Evolutionary conservation across 2,797 vertebrate species (phyloP), one percentile per base, ranked within the genome.

Genomic region (Megalops cyprinoides): DNA sequence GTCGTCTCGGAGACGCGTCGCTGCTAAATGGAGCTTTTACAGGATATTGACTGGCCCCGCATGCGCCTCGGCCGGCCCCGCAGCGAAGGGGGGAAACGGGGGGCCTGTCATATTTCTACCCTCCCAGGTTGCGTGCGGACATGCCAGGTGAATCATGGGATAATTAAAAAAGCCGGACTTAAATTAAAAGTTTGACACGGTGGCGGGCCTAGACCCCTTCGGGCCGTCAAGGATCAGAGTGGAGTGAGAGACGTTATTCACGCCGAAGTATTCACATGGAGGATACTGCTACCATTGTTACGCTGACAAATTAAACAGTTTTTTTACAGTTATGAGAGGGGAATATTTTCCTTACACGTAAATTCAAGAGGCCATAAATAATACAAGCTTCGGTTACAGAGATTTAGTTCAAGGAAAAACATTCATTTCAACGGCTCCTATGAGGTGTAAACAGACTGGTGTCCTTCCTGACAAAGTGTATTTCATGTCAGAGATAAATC

Each of bases 11-110:
- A 90, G 87, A 80, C 87, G 86, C 78, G 86, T 90, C 86, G 86
- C 84, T 89, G 89, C 90, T 96, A 94, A 96, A 96, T 94, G 92
- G 92, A 95, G 94, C 86, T 83, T 51, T 96, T 94, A 92, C 92
- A 87, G 91, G 89, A 91, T 94, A 96, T 94, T 93, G 95, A 96
- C 93, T 92, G 90, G 89, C 88, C 89, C 4, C 85, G 87, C 87
- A 87, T 89, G 88, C 94, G 90, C 93, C 90, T 94, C 81, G 86
- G 86, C 85, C 81, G 91, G 90, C 82, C 90, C 88, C 90, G 90
- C 86, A 89, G 93, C 93, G 89, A 92, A 92, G 90, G 58, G 80
- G 78, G 53, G 31, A 42, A 10, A 39, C 58, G 39, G 58, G 55
- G 81, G 84, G 74, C 75, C 90, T 85, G 87, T 93, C 90, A 88